Percentiles rank a stretch among this genome's conserved stretches.
phyloP scores from a whole-genome alignment of 1,140 invertebrate species.

The Amphibalanus amphitrite region DNA sequence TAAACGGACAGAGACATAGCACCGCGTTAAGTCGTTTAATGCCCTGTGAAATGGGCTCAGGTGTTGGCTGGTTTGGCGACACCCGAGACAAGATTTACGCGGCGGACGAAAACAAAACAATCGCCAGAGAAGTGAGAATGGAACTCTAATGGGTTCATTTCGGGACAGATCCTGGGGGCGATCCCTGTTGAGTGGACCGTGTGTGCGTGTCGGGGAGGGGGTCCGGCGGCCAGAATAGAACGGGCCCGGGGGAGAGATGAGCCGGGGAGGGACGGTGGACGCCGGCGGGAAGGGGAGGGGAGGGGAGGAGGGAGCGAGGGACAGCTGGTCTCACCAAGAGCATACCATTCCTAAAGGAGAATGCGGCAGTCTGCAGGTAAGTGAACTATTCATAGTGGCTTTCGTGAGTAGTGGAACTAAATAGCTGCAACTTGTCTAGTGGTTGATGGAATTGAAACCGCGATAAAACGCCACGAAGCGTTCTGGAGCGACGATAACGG shows the following conservation, averaged over 20 bases:
- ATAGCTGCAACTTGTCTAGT: too few species aligned
- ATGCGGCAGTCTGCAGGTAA: too few species aligned
- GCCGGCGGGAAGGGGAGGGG: too few species aligned
- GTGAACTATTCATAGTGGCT: too few species aligned
- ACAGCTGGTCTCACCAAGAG: too few species aligned
- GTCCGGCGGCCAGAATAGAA: not conserved
- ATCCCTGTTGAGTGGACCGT: not conserved
- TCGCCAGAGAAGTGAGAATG: not conserved
- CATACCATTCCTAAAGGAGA: too few species aligned
- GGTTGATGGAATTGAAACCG: too few species aligned
- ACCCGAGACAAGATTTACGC: not conserved
- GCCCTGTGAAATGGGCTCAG: conserved; percentile 1
- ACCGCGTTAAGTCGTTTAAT: not conserved
- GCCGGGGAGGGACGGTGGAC: not conserved
- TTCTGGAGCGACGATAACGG: too few species aligned
- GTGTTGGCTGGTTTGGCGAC: not conserved
- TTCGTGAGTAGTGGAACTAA: too few species aligned
- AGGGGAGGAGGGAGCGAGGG: not conserved
- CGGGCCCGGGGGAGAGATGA: too few species aligned
- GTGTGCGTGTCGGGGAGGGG: not conserved
- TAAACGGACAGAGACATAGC: not conserved
- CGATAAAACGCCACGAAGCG: too few species aligned
- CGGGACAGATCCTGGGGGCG: too few species aligned
- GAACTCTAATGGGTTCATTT: not conserved
- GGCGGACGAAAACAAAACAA: not conserved